Percentiles rank a stretch among this genome's conserved stretches.
phyloP scores from a whole-genome alignment of 2,797 vertebrate species.

The Synaphobranchus kaupii region DNA sequence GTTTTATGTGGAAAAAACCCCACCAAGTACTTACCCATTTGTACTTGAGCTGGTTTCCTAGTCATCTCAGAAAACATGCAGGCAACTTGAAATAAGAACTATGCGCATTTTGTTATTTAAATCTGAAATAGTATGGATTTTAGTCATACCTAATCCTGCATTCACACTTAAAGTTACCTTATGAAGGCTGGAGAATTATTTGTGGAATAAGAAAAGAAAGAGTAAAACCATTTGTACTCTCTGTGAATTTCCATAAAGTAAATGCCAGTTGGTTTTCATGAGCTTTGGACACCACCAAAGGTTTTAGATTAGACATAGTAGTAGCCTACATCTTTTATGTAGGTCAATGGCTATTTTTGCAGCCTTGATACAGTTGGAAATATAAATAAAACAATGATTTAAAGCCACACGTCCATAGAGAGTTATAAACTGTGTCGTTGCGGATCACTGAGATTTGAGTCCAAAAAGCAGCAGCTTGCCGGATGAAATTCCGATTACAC shows the following conservation, averaged over 20 bases:
- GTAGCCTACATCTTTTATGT: background rate
- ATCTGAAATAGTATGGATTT: too few relatives aligned
- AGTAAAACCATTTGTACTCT: background rate
- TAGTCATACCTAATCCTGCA: background rate
- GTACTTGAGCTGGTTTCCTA: background rate
- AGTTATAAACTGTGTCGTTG: background rate
- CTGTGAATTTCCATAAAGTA: background rate
- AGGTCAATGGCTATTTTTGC: constrained; percentile 11
- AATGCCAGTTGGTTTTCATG: background rate
- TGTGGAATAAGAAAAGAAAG: background rate
- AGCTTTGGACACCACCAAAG: background rate
- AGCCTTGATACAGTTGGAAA: background rate
- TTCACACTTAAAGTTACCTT: background rate
- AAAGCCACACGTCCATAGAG: background rate
- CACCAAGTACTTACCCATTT: background rate
- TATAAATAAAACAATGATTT: background rate
- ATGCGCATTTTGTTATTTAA: too few relatives aligned
- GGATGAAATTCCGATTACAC: background rate
- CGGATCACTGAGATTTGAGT: background rate
- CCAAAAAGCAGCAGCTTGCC: background rate
- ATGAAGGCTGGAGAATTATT: background rate
- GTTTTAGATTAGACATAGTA: background rate
- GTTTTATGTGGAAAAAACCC: background rate
- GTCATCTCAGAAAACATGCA: background rate
- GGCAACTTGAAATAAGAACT: too few relatives aligned